These are phyloP conservation scores for Sebastolobus altivelis DNA, from an alignment of 2,797 vertebrate genomes.

Conservation along the genomic window DNA sequence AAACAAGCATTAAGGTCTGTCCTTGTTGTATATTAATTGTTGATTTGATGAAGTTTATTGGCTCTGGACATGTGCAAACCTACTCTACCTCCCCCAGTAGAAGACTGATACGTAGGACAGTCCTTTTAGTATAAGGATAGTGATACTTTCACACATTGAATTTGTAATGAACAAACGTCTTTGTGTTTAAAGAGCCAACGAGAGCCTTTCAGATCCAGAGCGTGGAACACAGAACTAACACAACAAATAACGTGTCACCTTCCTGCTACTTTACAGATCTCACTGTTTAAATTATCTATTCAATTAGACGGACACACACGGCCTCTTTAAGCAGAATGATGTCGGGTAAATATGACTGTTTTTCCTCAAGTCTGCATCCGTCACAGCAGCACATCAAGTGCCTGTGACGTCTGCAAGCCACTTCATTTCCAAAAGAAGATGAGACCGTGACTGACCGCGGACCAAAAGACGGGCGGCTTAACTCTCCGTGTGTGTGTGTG, in stretches of 20 bases:
- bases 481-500: conserved; percentile 11
- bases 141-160: not conserved
- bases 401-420: conserved; percentile 24
- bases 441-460: conserved; percentile 53
- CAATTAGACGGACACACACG: conserved; percentile 1
- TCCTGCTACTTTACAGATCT: conserved; percentile 8
- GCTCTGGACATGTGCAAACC: too few species aligned
- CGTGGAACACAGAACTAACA: not conserved
- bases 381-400: conserved; percentile 19
- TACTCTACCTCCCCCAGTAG: too few species aligned
- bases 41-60: too few species aligned
- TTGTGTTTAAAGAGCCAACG: not conserved
- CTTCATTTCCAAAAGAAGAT: conserved; percentile 47
- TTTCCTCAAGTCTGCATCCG: conserved; percentile 13
- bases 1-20: too few species aligned
- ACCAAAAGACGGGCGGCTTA: conserved; percentile 44
- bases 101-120: too few species aligned
- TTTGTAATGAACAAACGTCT: not conserved
- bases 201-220: conserved; percentile 16
- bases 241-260: conserved; percentile 13
- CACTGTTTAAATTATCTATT: conserved; percentile 6
- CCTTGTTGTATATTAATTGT: too few species aligned
- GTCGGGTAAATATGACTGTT: conserved; percentile 20
- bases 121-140: not conserved
- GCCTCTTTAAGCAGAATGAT: conserved; percentile 10